Conservation (phyloP, 1,140 invertebrate species). For the Zaprionus lachaisei region DNA sequence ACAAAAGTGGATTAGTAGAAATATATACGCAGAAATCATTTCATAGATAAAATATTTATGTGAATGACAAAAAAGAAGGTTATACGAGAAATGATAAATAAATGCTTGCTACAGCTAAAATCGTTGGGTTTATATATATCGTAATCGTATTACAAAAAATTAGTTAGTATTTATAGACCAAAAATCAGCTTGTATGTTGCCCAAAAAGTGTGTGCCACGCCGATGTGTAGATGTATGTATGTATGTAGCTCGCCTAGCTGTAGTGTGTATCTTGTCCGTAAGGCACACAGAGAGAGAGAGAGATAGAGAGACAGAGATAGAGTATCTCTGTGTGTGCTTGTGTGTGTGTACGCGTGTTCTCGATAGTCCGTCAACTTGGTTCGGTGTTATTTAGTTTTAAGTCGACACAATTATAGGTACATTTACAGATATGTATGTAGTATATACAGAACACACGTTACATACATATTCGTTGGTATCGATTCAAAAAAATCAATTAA, state of each 20-base stretch:
- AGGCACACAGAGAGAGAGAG: not conserved
- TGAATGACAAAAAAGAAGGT: slow-evolving; percentile 45
- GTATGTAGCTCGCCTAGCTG: slow-evolving; percentile 19
- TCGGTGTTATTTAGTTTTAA: slow-evolving; percentile 3
- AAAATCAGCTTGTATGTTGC: slow-evolving; percentile 39
- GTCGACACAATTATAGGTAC: slow-evolving; percentile 23
- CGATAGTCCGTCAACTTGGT: slow-evolving; percentile 30
- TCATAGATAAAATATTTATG: slow-evolving; percentile 46
- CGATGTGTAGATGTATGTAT: slow-evolving; percentile 50
- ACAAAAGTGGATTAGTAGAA: slow-evolving; percentile 74
- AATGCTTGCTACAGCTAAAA: slow-evolving; percentile 40
- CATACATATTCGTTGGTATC: slow-evolving; percentile 46
- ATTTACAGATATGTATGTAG: slow-evolving; percentile 20
- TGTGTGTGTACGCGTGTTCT: slow-evolving; percentile 3
- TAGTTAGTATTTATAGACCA: slow-evolving; percentile 40
- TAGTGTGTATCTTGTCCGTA: slow-evolving; percentile 27
- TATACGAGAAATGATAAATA: slow-evolving; percentile 49
- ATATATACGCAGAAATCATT: slow-evolving; percentile 55
- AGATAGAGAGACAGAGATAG: too few relatives aligned
- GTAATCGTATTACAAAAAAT: slow-evolving; percentile 39
- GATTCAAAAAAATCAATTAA: slow-evolving; percentile 65
- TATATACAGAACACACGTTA: slow-evolving; percentile 49
- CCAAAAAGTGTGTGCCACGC: slow-evolving; percentile 49
- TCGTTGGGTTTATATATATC: slow-evolving; percentile 44
- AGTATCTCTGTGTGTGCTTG: slow-evolving; percentile 15